Conservation (phyloP, 1,140 invertebrate genomes). For the Meteorus sp. region DNA sequence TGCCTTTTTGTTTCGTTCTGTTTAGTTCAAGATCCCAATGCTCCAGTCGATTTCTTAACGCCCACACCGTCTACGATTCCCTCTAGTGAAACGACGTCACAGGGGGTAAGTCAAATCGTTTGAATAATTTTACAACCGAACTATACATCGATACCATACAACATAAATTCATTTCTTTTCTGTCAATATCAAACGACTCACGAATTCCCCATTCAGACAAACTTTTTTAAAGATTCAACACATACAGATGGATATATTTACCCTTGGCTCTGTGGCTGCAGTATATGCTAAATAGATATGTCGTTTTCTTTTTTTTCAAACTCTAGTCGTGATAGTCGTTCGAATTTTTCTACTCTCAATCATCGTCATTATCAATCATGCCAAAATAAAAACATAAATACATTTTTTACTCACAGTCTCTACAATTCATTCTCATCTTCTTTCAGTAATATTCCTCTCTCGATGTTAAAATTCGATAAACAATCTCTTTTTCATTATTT, state of each 20-base stretch:
- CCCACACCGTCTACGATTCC: constrained; percentile 42
- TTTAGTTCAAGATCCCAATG: constrained; percentile 61
- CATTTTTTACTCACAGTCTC: no score
- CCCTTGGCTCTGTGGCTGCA: constrained; percentile 28
- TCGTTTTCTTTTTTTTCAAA: constrained; percentile 4
- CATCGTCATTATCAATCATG: no score
- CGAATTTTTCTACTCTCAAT: no score
- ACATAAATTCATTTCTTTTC: constrained; percentile 17
- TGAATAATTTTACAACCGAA: constrained; percentile 20
- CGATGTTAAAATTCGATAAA: no score
- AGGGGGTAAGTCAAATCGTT: constrained; percentile 47
- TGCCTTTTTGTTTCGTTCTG: constrained; percentile 8
- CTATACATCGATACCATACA: constrained; percentile 24
- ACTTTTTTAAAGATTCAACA: constrained; percentile 22
- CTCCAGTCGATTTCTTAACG: constrained; percentile 63
- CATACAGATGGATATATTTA: no score
- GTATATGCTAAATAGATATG: not conserved
- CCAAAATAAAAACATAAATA: no score
- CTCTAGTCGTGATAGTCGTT: no score
- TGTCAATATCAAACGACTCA: constrained; percentile 19
- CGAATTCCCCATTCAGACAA: no score
- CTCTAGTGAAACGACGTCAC: constrained; percentile 44
- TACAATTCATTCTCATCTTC: no score
- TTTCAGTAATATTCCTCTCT: constrained; percentile 22
- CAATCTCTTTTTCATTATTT: no score